Evolutionary conservation across 1,140 invertebrate genomes (phyloP).

Genomic region (Aphaenogaster floridana): DNA sequence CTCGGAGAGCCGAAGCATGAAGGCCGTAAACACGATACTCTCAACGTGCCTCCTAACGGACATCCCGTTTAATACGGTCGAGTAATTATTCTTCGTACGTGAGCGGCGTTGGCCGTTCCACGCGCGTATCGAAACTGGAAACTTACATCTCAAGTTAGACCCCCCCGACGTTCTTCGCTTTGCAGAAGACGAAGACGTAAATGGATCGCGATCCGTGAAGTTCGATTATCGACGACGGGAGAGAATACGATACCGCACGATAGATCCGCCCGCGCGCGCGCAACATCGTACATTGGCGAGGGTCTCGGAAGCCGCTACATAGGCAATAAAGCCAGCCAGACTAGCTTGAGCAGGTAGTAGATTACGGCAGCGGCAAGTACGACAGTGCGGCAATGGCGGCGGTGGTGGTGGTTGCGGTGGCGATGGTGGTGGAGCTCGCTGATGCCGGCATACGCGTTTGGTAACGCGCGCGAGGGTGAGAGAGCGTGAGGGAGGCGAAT

Average conservation of each 20-base stretch:
- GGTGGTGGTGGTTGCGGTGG: background rate
- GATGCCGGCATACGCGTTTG: conserved; percentile 26
- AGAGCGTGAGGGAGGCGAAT: background rate
- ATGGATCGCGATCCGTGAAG: conserved; percentile 38
- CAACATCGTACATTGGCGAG: conserved; percentile 24
- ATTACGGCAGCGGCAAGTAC: conserved; percentile 41
- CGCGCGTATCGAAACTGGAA: conserved; percentile 3
- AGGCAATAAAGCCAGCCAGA: conserved; percentile 44
- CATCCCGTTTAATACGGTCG: conserved; percentile 17
- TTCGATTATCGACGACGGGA: conserved; percentile 72
- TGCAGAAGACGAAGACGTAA: background rate
- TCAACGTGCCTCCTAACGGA: conserved; percentile 17
- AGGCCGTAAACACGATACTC: conserved; percentile 45
- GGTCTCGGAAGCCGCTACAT: conserved; percentile 35
- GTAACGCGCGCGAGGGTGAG: conserved; percentile 35
- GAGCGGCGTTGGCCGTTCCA: background rate
- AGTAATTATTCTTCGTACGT: conserved; percentile 51
- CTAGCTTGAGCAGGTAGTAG: conserved; percentile 50
- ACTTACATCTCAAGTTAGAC: conserved; percentile 5
- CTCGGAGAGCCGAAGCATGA: background rate
- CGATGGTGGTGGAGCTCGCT: background rate
- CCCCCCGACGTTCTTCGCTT: conserved; percentile 20
- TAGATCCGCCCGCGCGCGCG: background rate
- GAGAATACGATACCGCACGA: background rate
- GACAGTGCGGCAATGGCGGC: conserved; percentile 13